phyloP scores from a whole-genome alignment of 1,140 invertebrate genomes.

The Carposina sasakii region DNA sequence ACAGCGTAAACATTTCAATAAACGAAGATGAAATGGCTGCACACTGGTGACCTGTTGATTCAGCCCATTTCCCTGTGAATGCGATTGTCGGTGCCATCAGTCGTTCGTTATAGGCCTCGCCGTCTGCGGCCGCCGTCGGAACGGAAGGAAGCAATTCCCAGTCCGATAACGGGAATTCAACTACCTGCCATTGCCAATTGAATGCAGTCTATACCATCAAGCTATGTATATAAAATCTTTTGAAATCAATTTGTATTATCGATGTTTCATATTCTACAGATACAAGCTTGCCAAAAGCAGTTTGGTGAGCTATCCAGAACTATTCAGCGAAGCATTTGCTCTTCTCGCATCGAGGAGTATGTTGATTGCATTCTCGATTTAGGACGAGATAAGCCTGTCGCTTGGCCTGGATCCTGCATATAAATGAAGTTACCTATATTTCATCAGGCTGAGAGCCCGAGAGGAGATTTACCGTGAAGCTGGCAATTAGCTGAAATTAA shows the following conservation, averaged over 20 bases:
- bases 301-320: too few relatives aligned
- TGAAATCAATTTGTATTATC: too few relatives aligned
- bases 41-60: slow-evolving; percentile 49
- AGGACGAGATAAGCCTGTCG: slow-evolving; percentile 22
- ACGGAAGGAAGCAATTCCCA: slow-evolving; percentile 67
- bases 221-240: too few relatives aligned
- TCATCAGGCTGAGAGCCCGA: slow-evolving; percentile 10
- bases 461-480: slow-evolving; percentile 31
- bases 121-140: slow-evolving; percentile 26
- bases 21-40: slow-evolving; percentile 14
- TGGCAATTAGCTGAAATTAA: slow-evolving; percentile 51
- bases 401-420: slow-evolving; percentile 32
- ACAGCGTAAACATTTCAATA: too few relatives aligned
- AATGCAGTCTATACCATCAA: too few relatives aligned
- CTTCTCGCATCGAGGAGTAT: slow-evolving; percentile 28
- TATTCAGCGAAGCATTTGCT: slow-evolving; percentile 13
- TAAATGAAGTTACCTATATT: slow-evolving; percentile 38
- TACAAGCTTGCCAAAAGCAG: too few relatives aligned
- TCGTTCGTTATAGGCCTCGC: slow-evolving; percentile 14
- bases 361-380: slow-evolving; percentile 37
- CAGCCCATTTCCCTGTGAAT: slow-evolving; percentile 54
- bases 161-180: slow-evolving; percentile 40
- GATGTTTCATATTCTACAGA: too few relatives aligned
- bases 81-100: slow-evolving; percentile 43
- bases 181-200: too few relatives aligned